A percentile compares a stretch with the other conserved stretches of the same genome.
phyloP scores from a whole-genome alignment of 2,113 vertebrate genomes.

The Pomatorhinus ruficollis region DNA sequence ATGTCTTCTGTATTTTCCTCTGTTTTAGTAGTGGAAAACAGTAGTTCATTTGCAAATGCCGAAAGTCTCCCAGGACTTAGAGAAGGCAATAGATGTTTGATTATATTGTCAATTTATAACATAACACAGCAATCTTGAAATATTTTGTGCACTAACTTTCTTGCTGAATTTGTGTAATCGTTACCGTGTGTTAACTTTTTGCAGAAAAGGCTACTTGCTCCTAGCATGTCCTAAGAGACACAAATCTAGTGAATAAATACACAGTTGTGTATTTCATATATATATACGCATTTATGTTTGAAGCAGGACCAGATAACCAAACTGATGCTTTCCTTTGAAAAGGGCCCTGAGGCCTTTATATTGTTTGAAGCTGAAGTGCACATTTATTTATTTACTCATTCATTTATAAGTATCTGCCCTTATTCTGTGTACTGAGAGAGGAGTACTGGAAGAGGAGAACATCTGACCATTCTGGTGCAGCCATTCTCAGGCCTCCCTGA shows the following conservation, averaged over 20 bases:
- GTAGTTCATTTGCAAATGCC: background rate
- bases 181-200: background rate
- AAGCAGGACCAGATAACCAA: background rate
- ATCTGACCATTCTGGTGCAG: background rate
- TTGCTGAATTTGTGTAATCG: background rate
- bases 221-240: background rate
- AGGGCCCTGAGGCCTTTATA: background rate
- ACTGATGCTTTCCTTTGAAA: background rate
- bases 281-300: background rate
- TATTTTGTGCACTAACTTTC: fast-evolving
- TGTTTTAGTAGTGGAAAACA: background rate
- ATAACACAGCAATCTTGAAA: background rate
- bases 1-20: background rate
- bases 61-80: background rate
- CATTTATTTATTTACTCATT: background rate
- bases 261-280: background rate
- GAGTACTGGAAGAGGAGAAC: background rate
- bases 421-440: background rate
- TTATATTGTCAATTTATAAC: background rate
- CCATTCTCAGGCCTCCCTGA: background rate
- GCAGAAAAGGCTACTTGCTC: background rate
- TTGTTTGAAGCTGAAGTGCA: background rate
- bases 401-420: background rate
- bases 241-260: background rate
- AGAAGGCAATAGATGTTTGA: background rate